Base-by-base conservation (phyloP, 1,140 invertebrate genomes). In the Parasteatoda tepidariorum region DNA sequence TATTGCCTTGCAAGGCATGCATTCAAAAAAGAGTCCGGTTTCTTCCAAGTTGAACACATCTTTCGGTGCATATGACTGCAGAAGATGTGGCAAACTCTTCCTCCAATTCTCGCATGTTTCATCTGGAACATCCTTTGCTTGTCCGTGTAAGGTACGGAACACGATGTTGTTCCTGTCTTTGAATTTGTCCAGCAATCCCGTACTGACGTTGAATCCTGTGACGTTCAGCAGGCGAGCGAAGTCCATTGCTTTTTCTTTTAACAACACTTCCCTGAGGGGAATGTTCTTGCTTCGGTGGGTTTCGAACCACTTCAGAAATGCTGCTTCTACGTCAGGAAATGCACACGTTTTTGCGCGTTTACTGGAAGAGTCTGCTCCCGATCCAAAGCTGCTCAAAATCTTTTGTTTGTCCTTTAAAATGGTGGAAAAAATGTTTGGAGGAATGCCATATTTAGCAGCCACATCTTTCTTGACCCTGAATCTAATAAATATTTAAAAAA, bases 141-240 rank as follows among this genome's bases (percentile, higher is more conserved):
- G n/a, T 55, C 48, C 13, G 13, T 18, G 13, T 28, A 64, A 15
- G 4, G 61, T 24, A 18, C 3, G n/a, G n/a, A 64, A 64, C n/a
- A 13, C 7, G 28, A 18, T 64, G 18, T 64, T 64, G 18, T 30
- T 24, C 7, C 61, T n/a, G n/a, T 24, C 61, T 13, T 86, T 86
- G 64, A 87, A 87, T 38, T 84, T 61, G 31, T 86, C 86, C 15
- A 87, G 64, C 86, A 85, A 87, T n/a, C 86, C 86, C 78, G 86
- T 76, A 70, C 85, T 86, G 13, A 85, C 85, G 57, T 86, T 86
- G 54, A 87, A 87, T 38, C 86, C 86, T 41, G 73, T 79, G 30
- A 83, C 68, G 0, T 83, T 84, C 28, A 86, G 64, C 34, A 85
- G 81, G 7, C 83, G 28, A 68, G 86, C 86, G 84, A 86, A 86